These are phyloP conservation scores for Elaphurus davidianus DNA, from an alignment of 2,113 vertebrate genomes.

Conservation along the genomic window DNA sequence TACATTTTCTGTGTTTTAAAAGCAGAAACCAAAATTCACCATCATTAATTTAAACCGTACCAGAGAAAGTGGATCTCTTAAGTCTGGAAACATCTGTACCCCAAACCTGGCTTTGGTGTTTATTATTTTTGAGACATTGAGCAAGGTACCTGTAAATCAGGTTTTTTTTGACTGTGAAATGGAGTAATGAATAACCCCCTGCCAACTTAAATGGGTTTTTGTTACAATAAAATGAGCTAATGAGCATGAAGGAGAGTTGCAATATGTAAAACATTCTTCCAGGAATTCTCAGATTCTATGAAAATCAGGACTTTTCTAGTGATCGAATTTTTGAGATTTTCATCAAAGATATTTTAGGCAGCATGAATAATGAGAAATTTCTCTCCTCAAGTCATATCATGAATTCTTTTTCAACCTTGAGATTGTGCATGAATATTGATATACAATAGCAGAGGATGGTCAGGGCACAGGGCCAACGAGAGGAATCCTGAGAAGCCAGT, in stretches of 20 bases:
- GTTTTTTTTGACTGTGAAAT: background rate
- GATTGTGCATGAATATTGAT: background rate
- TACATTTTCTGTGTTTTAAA: background rate
- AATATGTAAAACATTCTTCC: background rate
- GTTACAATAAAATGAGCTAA: background rate
- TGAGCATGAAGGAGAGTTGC: background rate
- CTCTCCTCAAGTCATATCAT: background rate
- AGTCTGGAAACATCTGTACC: background rate
- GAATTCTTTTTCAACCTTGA: background rate
- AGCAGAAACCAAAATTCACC: background rate
- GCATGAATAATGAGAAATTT: background rate
- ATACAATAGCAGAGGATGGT: rapidly evolving
- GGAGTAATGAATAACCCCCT: background rate
- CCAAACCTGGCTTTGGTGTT: background rate
- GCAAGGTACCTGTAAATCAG: background rate
- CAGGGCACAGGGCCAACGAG: rapidly evolving
- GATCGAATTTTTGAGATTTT: background rate
- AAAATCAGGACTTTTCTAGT: background rate
- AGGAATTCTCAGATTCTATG: background rate
- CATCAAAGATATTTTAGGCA: background rate
- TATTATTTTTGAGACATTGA: background rate
- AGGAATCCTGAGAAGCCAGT: background rate
- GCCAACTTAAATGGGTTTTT: background rate
- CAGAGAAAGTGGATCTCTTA: background rate
- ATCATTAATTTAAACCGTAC: background rate